Percentiles rank a stretch among this genome's conserved stretches.
Evolutionary conservation across 2,888 invertebrate species (phyloP).

Genomic region (Hofmannophila pseudospretella): DNA sequence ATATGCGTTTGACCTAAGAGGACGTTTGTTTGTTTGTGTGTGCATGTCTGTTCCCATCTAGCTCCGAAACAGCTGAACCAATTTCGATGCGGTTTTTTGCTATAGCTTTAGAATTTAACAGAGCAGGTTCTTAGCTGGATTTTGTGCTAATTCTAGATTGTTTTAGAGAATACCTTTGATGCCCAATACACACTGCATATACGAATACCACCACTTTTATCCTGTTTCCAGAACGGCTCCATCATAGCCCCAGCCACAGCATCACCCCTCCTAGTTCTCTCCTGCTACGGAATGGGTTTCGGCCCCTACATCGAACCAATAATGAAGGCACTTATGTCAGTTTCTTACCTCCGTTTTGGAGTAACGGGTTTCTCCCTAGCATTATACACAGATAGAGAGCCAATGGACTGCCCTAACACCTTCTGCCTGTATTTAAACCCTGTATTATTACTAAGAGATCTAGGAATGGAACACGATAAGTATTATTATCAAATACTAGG

Average conservation of each 20-base stretch:
- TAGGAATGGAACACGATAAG: slow-evolving; percentile 77
- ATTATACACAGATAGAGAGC: slow-evolving; percentile 77
- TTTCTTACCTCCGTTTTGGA: slow-evolving; percentile 82
- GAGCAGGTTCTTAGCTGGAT: no score
- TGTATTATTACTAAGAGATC: slow-evolving; percentile 78
- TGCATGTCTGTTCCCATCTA: no score
- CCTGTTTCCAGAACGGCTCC: slow-evolving; percentile 80
- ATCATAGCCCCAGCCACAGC: slow-evolving; percentile 76
- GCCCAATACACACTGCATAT: no score
- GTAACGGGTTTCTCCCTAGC: slow-evolving; percentile 79
- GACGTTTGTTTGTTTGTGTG: no score
- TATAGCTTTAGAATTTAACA: no score
- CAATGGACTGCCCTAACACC: slow-evolving; percentile 78
- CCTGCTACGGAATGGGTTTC: slow-evolving; percentile 81
- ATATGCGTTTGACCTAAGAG: no score
- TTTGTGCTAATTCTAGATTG: no score
- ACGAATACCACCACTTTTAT: no score
- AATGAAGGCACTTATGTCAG: slow-evolving; percentile 76
- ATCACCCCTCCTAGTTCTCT: slow-evolving; percentile 75
- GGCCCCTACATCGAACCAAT: slow-evolving; percentile 68
- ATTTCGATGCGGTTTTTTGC: no score
- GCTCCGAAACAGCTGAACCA: no score
- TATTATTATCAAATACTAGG: slow-evolving; percentile 77
- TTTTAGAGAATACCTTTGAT: no score
- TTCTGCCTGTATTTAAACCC: slow-evolving; percentile 79